Evolutionary conservation across 2,888 invertebrate genomes (phyloP), one percentile per base, ranked within the genome.

Genomic region (Troglohyphantes excavatus): DNA sequence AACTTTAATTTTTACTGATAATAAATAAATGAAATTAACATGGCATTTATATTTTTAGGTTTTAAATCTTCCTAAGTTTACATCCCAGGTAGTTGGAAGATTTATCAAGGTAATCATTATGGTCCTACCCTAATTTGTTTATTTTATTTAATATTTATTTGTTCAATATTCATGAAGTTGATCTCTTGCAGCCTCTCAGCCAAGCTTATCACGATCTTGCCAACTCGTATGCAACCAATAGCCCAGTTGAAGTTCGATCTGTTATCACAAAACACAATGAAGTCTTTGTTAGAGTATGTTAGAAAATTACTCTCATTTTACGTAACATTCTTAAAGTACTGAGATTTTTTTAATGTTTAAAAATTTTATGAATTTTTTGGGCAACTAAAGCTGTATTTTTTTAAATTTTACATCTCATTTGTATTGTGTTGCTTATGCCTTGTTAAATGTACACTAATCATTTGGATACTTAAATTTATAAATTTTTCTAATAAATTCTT

Each of bases 171-270:
- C 5, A 53, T 67, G 29, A 0, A 21, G 3, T 67, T 81, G 19
- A 23, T 27, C 19, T 53, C 11, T 53, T n/a, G 92, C 97, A 97
- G 93, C 97, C 97, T 11, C 93, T 97, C 91, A 97, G 97, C 91
- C 96, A 96, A 92, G 96, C 97, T 19, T 99, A 99, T 94, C 96
- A 97, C 93, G 98, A 98, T 93, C 94, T 99, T 91, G 96, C 96
- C 13, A 95, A 95, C 33, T 96, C 97, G n/a, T 98, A 97, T 93
- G 95, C 95, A 86, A 95, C 95, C 92, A 97, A 95, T 94, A 96
- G 95, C 93, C 96, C 96, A 79, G 95, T 95, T 76, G 96, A 96
- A 93, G 94, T 97, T 85, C 95, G 95, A 92, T 94, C 94, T 81
- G 94, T 95, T 78, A 95, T 96, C 90, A 95, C 94, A 91, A 98